A percentile compares a stretch with the other conserved stretches of the same genome.
phyloP scores from a whole-genome alignment of 2,888 invertebrate species.

The Sthenelais limicola region DNA sequence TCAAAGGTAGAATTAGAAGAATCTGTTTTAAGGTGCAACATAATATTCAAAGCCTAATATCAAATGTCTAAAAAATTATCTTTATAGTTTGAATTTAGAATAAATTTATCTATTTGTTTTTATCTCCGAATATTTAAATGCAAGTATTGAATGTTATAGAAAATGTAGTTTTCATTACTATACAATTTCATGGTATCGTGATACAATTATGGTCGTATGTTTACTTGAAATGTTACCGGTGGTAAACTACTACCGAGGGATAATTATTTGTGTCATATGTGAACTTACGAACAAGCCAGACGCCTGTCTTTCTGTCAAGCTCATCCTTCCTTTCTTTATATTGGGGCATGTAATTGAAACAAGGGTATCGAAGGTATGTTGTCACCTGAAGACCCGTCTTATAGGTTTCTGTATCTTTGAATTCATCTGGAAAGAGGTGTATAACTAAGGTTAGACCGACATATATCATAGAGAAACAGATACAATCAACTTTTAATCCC shows the following conservation, averaged over 20 bases:
- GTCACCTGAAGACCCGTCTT: not conserved
- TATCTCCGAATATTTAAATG: not conserved
- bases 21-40: no score
- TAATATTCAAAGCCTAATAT: no score
- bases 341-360: slow-evolving; percentile 37
- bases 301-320: slow-evolving; percentile 7
- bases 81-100: not conserved
- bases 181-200: not conserved
- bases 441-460: no score
- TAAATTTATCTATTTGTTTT: not conserved
- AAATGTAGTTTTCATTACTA: not conserved
- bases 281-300: slow-evolving; percentile 32
- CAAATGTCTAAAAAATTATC: no score
- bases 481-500: no score
- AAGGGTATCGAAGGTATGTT: slow-evolving; percentile 19
- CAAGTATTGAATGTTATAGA: not conserved
- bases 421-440: slow-evolving; percentile 23
- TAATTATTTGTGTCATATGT: not conserved
- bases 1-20: no score
- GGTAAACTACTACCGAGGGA: no score
- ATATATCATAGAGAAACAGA: no score
- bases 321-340: slow-evolving; percentile 7
- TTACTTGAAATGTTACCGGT: not conserved
- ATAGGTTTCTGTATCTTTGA: slow-evolving; percentile 5
- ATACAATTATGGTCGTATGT: not conserved